Conservation (phyloP, 2,888 invertebrate species). For the Meliscaeva auricollis region DNA sequence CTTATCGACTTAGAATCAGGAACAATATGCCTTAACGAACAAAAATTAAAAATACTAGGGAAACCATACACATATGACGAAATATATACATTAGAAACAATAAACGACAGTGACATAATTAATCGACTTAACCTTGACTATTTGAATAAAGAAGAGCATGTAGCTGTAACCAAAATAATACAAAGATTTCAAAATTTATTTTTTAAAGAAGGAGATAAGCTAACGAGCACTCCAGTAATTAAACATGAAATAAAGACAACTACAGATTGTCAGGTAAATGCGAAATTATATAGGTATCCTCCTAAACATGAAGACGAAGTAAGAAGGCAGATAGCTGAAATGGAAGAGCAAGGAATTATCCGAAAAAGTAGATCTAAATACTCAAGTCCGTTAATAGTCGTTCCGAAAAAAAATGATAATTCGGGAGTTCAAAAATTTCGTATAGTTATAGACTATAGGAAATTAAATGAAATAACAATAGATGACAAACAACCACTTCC, state of each 20-base stretch:
- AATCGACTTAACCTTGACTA: not conserved
- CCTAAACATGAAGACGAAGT: slow-evolving; percentile 16
- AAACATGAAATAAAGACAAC: slow-evolving; percentile 45
- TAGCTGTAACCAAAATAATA: slow-evolving; percentile 12
- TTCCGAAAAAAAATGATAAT: slow-evolving; percentile 49
- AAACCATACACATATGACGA: slow-evolving; percentile 21
- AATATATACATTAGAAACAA: slow-evolving; percentile 40
- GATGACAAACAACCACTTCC: slow-evolving; percentile 67
- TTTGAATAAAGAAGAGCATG: not conserved
- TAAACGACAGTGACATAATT: not conserved
- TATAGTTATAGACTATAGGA: slow-evolving; percentile 67
- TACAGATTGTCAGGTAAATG: slow-evolving; percentile 24
- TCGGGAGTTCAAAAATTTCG: slow-evolving; percentile 65
- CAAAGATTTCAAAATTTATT: slow-evolving; percentile 45
- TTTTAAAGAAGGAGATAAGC: slow-evolving; percentile 56
- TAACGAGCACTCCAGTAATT: slow-evolving; percentile 53
- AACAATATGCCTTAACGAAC: slow-evolving; percentile 21
- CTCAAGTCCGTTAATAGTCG: slow-evolving; percentile 19
- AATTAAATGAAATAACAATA: slow-evolving; percentile 57
- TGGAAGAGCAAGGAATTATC: slow-evolving; percentile 20
- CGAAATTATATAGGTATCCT: slow-evolving; percentile 15
- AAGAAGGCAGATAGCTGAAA: slow-evolving; percentile 1
- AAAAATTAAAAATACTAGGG: not conserved
- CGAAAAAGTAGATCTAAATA: slow-evolving; percentile 23
- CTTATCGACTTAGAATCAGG: slow-evolving; percentile 31